A percentile compares a stretch with the other conserved stretches of the same genome.
Conservation (phyloP, 2,113 vertebrate genomes). For the Passer domesticus region DNA sequence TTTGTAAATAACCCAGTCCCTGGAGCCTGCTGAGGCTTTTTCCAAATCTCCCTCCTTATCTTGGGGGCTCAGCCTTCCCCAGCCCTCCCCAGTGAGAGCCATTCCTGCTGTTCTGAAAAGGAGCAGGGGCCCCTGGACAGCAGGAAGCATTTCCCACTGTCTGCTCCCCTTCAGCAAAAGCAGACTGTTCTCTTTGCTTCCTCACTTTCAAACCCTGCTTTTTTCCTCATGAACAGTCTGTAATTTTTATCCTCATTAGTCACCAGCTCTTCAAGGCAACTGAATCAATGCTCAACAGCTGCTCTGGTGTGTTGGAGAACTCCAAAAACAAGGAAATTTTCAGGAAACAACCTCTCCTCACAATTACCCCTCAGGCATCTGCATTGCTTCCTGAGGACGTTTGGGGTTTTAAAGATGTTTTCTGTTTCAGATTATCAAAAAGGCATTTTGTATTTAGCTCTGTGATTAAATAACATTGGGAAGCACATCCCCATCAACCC, state of each 20-base stretch:
- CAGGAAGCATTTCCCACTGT: not conserved
- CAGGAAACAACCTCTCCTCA: not conserved
- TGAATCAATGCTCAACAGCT: conserved; percentile 7
- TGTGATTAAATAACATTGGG: not conserved
- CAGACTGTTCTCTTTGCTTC: not conserved
- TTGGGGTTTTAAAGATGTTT: not conserved
- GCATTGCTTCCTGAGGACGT: not conserved
- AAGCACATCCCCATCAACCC: not conserved
- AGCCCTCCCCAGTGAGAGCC: not conserved
- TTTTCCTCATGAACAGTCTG: not conserved
- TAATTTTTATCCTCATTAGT: conserved; percentile 31
- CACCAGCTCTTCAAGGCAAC: conserved; percentile 35
- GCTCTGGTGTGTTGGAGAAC: not conserved
- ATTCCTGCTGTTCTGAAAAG: not conserved
- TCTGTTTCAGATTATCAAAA: not conserved
- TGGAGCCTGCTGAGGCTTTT: not conserved
- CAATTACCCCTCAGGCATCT: not conserved
- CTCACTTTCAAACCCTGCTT: not conserved
- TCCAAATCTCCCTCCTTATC: not conserved
- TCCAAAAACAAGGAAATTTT: not conserved
- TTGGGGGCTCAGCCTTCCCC: not conserved
- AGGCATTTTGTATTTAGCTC: not conserved
- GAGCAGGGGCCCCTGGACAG: not conserved
- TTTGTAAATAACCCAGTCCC: not conserved
- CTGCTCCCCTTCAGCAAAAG: not conserved